Conservation (phyloP, 2,797 vertebrate species). For the Halcyon leucocephala region DNA sequence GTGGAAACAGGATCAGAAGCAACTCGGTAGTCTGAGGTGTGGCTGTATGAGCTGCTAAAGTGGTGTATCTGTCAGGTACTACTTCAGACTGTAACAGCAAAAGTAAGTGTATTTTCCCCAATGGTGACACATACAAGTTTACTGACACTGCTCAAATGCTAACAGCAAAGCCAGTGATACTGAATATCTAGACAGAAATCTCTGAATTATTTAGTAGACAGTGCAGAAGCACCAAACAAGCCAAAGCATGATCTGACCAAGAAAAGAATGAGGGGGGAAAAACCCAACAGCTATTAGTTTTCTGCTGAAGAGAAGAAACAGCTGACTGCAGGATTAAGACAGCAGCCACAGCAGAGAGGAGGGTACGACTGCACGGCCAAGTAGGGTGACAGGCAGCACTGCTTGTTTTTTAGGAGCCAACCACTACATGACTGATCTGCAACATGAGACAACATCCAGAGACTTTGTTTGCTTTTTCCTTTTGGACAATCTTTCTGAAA, state of each 20-base stretch:
- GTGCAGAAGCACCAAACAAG: not conserved
- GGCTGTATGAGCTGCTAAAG: not conserved
- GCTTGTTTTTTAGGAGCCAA: not conserved
- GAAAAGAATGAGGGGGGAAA: not conserved
- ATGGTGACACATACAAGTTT: not conserved
- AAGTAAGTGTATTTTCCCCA: not conserved
- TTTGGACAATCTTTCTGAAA: not conserved
- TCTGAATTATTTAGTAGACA: conserved; percentile 40
- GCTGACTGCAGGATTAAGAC: not conserved
- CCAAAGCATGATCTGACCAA: conserved; percentile 22
- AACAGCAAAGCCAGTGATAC: not conserved
- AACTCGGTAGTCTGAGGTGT: not conserved
- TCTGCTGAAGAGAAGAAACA: not conserved
- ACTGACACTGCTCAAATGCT: not conserved
- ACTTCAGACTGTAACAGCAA: not conserved
- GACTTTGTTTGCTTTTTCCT: not conserved
- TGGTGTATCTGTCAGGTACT: not conserved
- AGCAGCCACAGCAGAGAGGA: not conserved
- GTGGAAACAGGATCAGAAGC: not conserved
- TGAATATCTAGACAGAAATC: conserved; percentile 16
- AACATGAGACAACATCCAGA: not conserved
- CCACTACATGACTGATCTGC: not conserved
- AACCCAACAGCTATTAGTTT: not conserved
- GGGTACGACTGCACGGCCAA: not conserved
- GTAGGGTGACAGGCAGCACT: not conserved